Percentiles rank a stretch among this genome's conserved stretches.
Conservation (phyloP, 2,113 vertebrate genomes). For the Parotia lawesii region DNA sequence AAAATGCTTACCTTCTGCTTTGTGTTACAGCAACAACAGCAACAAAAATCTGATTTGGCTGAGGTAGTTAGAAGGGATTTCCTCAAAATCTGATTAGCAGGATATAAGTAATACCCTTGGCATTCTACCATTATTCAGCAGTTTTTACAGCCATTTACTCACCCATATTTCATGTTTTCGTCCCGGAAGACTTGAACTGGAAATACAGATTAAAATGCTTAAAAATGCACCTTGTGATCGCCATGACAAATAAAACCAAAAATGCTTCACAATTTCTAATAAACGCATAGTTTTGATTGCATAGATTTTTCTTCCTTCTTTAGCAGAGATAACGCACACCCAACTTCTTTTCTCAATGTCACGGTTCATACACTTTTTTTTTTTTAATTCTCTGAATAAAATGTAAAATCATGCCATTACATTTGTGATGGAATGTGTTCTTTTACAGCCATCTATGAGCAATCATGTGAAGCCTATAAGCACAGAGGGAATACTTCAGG, state of each 20-base stretch:
- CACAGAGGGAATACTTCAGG: conserved; percentile 89
- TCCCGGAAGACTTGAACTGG: background rate
- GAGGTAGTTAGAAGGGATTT: background rate
- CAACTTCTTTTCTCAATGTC: background rate
- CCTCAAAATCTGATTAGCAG: background rate
- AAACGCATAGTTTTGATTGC: background rate
- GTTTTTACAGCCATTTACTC: background rate
- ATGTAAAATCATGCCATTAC: background rate
- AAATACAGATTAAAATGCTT: background rate
- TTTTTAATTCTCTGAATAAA: background rate
- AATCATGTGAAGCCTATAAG: conserved; percentile 94
- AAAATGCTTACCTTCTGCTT: background rate
- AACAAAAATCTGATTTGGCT: background rate
- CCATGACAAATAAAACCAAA: background rate
- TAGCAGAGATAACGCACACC: background rate
- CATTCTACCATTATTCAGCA: background rate
- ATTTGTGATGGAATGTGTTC: conserved; percentile 18
- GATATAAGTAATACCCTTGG: background rate
- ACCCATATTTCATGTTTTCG: background rate
- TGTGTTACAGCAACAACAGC: background rate
- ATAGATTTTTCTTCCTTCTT: background rate
- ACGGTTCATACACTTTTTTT: background rate
- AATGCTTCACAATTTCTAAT: background rate
- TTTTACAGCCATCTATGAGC: conserved; percentile 85
- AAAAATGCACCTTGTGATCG: background rate